Evolutionary conservation across 1,140 invertebrate species (phyloP).

Genomic region (Ylistrum balloti): DNA sequence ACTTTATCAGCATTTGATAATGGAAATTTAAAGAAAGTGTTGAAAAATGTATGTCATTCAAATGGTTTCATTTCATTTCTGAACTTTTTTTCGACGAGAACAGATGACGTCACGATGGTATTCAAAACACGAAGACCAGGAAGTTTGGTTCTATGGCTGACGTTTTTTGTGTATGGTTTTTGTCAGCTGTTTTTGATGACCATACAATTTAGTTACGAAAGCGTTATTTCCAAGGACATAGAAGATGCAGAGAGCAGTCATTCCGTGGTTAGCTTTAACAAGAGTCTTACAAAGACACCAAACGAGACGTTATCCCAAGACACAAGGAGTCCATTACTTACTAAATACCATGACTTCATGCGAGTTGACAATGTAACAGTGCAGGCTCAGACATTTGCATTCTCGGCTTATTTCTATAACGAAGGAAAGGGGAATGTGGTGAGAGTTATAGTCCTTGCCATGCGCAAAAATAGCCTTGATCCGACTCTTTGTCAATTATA

Average conservation of each 20-base stretch:
- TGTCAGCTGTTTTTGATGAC: neutral
- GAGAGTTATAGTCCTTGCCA: neutral
- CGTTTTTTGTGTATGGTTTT: neutral
- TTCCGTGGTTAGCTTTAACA: neutral
- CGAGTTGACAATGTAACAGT: neutral
- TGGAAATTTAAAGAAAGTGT: neutral
- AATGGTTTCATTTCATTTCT: neutral
- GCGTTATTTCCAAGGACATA: no score
- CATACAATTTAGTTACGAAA: neutral
- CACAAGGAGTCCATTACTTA: neutral
- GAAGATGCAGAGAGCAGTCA: neutral
- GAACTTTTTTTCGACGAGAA: neutral
- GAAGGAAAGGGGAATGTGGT: neutral
- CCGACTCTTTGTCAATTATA: neutral
- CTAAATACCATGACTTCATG: neutral
- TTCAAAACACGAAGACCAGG: neutral
- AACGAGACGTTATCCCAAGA: neutral
- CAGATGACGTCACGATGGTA: neutral
- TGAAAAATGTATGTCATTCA: neutral
- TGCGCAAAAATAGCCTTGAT: neutral
- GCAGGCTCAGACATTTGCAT: neutral
- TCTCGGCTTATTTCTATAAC: constrained; percentile 2
- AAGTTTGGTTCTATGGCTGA: neutral
- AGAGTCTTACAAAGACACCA: neutral
- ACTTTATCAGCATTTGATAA: no score